Conservation (phyloP, 2,113 vertebrate species). For the Micronisus gabar region DNA sequence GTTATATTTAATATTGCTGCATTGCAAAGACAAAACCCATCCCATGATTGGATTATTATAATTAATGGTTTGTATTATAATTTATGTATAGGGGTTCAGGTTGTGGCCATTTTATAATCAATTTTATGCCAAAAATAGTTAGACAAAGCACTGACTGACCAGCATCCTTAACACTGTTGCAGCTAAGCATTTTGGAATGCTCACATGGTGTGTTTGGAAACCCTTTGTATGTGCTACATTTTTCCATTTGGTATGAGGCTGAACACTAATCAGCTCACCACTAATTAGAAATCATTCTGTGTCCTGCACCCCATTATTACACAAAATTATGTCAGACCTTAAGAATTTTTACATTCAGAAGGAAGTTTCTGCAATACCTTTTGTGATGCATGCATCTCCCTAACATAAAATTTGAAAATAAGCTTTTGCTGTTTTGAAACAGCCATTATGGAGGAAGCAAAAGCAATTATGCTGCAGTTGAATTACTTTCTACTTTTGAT, state of each 20-base stretch:
- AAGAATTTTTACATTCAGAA: conserved; percentile 25
- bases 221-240: background rate
- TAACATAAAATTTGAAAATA: background rate
- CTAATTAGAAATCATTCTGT: conserved; percentile 61
- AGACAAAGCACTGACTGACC: conserved; percentile 8
- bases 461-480: background rate
- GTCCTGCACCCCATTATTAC: conserved; percentile 23
- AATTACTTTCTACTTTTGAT: background rate
- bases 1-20: background rate
- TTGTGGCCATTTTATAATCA: background rate
- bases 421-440: background rate
- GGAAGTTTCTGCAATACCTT: background rate
- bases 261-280: conserved; percentile 49
- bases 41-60: background rate
- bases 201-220: conserved; percentile 28
- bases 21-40: background rate
- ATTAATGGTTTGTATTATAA: background rate
- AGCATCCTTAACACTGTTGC: conserved; percentile 4
- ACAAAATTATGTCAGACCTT: conserved; percentile 25
- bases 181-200: conserved; percentile 48
- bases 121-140: background rate
- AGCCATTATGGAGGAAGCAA: background rate
- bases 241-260: conserved; percentile 28
- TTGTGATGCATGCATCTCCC: background rate
- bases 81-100: background rate